Conservation (phyloP, 2,797 vertebrate genomes). For the Syndactyla subalaris region DNA sequence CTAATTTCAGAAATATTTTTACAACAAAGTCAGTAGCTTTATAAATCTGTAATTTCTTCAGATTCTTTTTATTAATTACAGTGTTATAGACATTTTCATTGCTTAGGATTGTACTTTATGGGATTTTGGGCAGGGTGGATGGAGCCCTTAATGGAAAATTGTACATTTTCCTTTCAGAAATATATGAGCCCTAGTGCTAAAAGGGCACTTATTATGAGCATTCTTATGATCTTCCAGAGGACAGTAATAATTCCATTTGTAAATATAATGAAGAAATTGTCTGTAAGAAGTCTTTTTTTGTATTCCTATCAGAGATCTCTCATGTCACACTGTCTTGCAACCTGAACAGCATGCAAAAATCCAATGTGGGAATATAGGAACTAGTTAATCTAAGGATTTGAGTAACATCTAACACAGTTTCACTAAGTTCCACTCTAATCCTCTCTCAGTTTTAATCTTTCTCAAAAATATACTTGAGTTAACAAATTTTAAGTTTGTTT, state of each 20-base stretch:
- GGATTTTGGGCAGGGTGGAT: neutral
- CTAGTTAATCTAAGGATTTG: neutral
- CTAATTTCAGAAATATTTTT: neutral
- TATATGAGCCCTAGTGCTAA: conserved; percentile 1
- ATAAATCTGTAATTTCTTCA: neutral
- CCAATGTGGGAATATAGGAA: neutral
- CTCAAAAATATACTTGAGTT: neutral
- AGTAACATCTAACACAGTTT: neutral
- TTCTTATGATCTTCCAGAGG: conserved; percentile 2
- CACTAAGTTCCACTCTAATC: neutral
- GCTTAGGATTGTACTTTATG: neutral
- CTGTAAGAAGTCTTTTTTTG: neutral
- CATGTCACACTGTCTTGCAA: neutral
- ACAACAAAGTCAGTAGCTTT: neutral
- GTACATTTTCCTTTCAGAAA: conserved; percentile 16
- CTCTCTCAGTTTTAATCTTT: neutral
- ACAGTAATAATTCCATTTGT: neutral
- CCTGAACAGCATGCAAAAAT: neutral
- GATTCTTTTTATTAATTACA: neutral
- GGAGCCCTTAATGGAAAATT: neutral
- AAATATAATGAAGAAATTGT: neutral
- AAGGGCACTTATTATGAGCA: neutral
- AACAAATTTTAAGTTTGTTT: neutral
- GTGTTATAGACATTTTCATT: neutral
- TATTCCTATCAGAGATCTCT: neutral